phyloP scores from a whole-genome alignment of 2,888 invertebrate species.

The Amiota communis region DNA sequence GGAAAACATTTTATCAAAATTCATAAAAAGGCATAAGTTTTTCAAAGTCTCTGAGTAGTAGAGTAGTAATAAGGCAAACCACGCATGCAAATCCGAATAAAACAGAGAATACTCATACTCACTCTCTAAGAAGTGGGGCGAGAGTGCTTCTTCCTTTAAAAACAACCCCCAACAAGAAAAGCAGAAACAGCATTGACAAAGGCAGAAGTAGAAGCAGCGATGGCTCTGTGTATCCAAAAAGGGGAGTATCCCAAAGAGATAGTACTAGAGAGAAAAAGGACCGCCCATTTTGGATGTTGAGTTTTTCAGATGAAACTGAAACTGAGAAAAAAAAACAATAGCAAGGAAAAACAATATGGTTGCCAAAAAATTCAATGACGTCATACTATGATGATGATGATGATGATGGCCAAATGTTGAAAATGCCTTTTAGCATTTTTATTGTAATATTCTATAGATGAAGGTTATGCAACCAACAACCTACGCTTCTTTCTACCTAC shows the following conservation, averaged over 20 bases:
- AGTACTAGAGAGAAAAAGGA: conserved; percentile 37
- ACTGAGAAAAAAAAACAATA: background rate
- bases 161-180: background rate
- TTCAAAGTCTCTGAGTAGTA: no score
- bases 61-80: background rate
- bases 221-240: background rate
- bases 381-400: conserved; percentile 41
- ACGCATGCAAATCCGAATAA: no score
- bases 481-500: conserved; percentile 4
- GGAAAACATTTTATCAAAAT: no score
- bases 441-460: conserved; percentile 35
- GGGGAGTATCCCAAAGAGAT: background rate
- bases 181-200: no score
- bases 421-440: background rate
- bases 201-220: background rate
- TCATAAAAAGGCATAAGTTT: no score
- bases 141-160: background rate
- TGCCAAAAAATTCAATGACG: conserved; percentile 54
- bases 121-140: no score
- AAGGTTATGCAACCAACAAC: conserved; percentile 56
- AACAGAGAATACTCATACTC: no score
- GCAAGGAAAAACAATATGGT: conserved; percentile 50
- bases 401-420: background rate
- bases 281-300: conserved; percentile 45
- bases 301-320: no score